Evolutionary conservation across 37 sponge, comb jelly and placozoan genomes (phyloP).

Genomic region (Corticium candelabrum): DNA sequence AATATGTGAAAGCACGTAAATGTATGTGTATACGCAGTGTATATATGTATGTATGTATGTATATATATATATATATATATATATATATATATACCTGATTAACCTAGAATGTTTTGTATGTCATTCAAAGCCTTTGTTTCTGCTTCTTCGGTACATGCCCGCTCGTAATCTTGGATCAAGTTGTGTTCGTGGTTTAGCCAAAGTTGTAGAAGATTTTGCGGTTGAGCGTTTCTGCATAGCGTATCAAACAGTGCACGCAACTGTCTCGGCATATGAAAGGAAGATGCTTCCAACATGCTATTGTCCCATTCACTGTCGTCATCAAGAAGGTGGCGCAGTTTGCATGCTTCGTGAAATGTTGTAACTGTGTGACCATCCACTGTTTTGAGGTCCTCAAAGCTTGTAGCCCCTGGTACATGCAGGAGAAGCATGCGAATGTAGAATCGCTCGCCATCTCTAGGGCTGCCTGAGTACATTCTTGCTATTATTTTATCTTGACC

Average conservation of each 20-base stretch:
- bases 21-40: too few relatives aligned
- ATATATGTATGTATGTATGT: too few relatives aligned
- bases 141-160: too few relatives aligned
- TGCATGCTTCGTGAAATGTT: conserved; percentile 39
- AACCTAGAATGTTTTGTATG: too few relatives aligned
- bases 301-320: conserved; percentile 26
- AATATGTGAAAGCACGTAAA: too few relatives aligned
- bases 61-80: too few relatives aligned
- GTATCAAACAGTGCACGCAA: conserved; percentile 30
- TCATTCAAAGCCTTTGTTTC: too few relatives aligned
- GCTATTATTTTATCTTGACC: too few relatives aligned
- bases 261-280: not conserved
- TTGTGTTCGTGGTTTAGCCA: too few relatives aligned
- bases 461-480: conserved; percentile 23
- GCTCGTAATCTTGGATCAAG: too few relatives aligned
- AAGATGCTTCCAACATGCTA: conserved; percentile 28
- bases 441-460: conserved; percentile 30
- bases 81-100: too few relatives aligned
- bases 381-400: conserved; percentile 22
- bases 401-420: conserved; percentile 20
- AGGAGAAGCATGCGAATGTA: conserved; percentile 34
- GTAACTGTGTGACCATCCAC: conserved; percentile 17
- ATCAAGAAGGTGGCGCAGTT: conserved; percentile 29
- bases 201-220: conserved; percentile 11
- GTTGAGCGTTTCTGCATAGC: conserved; percentile 12